Evolutionary conservation across 2,113 vertebrate species (phyloP).

Genomic region (Stegostoma tigrinum): DNA sequence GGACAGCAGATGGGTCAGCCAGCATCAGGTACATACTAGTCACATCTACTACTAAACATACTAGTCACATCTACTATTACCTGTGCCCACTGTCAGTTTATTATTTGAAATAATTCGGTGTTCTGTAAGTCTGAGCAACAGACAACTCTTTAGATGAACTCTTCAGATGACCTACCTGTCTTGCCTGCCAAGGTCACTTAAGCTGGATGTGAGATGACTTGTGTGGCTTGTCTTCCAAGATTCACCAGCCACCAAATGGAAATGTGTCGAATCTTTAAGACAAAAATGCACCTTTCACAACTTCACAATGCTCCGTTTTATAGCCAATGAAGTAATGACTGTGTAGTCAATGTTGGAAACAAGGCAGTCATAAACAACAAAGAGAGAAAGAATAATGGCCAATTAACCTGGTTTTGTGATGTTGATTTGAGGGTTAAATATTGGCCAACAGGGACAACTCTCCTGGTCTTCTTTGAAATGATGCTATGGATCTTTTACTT

Average conservation of each 20-base stretch:
- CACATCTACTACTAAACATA: background rate
- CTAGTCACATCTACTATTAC: background rate
- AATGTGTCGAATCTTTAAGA: background rate
- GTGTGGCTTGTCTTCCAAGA: background rate
- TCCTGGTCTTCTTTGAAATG: background rate
- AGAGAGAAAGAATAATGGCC: background rate
- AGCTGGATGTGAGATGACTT: background rate
- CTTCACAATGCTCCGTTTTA: background rate
- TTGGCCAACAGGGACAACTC: background rate
- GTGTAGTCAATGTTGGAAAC: background rate
- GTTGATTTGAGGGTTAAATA: background rate
- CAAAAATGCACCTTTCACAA: background rate
- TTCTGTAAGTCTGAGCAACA: background rate
- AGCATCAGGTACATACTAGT: background rate
- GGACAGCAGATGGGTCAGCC: background rate
- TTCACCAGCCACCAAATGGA: background rate
- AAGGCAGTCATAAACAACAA: background rate
- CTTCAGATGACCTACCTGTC: background rate
- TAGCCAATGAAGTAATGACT: background rate
- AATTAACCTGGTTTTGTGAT: background rate
- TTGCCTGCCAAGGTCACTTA: background rate
- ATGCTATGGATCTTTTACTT: background rate
- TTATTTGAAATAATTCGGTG: background rate
- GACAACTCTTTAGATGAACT: background rate
- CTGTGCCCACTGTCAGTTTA: background rate